Evolutionary conservation across 2,113 vertebrate species (phyloP), one percentile per base, ranked within the genome.

Genomic region (Spheniscus mendiculus): DNA sequence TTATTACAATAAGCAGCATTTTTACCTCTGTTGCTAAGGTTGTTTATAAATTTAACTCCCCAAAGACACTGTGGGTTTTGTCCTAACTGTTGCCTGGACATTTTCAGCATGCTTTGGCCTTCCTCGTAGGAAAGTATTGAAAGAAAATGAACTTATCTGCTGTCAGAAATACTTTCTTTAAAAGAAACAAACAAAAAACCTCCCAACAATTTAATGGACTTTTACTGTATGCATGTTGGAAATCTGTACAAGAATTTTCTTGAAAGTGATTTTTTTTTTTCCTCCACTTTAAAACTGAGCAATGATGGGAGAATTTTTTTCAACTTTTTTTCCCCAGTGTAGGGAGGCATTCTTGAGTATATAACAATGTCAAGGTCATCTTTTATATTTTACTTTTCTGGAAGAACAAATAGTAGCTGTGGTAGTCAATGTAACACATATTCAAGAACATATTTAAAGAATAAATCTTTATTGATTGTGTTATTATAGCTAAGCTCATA

Each of bases 271-370:
- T 17, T 50, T 30, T 67, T 44, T 59, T 44, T 49, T 42, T 6
- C 42, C 29, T 36, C 22, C 10, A 32, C 45, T 77, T 56, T 14
- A 77, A 65, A 58, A 58, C 4, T 19, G 34, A 70, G 52, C 8
- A 14, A 29, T 87, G n/a, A 63, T 44, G 10, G 15, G 40, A 84
- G 22, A 53, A 38, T 55, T 69, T 17, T 73, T 73, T 44, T 25
- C 7, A 30, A 9, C 3, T 11, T 50, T 44, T 44, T 36, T n/a
- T 5, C 4, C 7, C 18, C 5, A 36, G 0, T 82, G 6, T 32
- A 22, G 27, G 40, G 16, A n/a, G 16, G 8, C 11, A 34, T 73
- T 72, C n/a, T 40, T 72, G n/a, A 27, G 15, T 52, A 19, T 11
- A 4, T 27, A n/a, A 32, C 7, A 22, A 30, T 53, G 29, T 53